Evolutionary conservation across 2,113 vertebrate genomes (phyloP).

Genomic region (Saccopteryx bilineata): DNA sequence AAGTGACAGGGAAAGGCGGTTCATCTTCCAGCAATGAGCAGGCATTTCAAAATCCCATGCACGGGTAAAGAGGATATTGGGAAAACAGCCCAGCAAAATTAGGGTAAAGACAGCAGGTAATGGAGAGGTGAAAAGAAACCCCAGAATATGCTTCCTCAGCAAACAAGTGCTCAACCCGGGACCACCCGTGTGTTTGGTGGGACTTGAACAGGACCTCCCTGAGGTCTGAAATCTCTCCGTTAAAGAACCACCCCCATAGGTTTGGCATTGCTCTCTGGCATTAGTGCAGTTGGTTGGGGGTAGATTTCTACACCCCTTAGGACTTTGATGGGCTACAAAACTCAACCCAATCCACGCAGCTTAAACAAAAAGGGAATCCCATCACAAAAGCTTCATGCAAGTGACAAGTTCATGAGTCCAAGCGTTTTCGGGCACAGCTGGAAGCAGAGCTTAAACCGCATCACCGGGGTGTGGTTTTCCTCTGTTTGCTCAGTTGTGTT

Average conservation of each 20-base stretch:
- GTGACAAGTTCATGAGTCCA: background rate
- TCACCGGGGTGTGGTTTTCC: background rate
- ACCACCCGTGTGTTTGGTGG: background rate
- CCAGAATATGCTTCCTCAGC: background rate
- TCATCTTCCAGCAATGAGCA: background rate
- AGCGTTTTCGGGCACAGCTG: background rate
- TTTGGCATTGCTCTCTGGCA: background rate
- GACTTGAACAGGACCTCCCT: background rate
- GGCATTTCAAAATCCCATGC: background rate
- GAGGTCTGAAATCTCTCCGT: background rate
- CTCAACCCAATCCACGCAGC: background rate
- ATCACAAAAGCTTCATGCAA: background rate
- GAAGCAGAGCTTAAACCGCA: background rate
- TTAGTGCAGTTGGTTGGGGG: background rate
- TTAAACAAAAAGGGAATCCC: slow-evolving; percentile 9
- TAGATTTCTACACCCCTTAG: background rate
- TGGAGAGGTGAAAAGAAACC: background rate
- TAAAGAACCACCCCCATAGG: background rate
- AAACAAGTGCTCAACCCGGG: background rate
- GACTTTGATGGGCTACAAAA: background rate
- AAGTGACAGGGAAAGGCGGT: background rate
- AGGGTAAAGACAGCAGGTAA: background rate
- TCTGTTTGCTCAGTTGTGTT: background rate
- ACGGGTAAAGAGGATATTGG: background rate
- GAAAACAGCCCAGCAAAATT: background rate